A percentile compares a stretch with the other conserved stretches of the same genome.
Conservation (phyloP, 2,888 invertebrate genomes). For the Dasysyrphus tricinctus region DNA sequence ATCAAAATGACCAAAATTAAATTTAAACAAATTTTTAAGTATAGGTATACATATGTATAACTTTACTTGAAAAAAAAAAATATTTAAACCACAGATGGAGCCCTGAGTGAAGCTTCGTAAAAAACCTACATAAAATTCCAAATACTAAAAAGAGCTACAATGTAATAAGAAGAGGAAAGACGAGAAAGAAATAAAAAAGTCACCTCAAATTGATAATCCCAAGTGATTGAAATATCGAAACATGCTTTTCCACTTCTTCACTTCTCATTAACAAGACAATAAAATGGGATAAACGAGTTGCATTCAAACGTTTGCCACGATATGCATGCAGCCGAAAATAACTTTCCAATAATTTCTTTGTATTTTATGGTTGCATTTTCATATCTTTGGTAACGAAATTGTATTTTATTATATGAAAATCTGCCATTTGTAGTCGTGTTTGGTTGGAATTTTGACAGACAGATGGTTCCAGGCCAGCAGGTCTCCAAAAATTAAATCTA, state of each 20-base stretch:
- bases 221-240: slow-evolving; percentile 61
- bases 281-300: slow-evolving; percentile 44
- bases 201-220: slow-evolving; percentile 40
- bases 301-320: too few relatives aligned
- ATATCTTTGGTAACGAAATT: slow-evolving; percentile 45
- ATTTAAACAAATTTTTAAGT: too few relatives aligned
- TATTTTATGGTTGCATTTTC: slow-evolving; percentile 27
- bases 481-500: not conserved
- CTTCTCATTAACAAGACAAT: slow-evolving; percentile 42
- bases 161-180: too few relatives aligned
- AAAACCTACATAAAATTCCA: too few relatives aligned
- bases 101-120: too few relatives aligned
- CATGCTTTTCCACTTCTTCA: slow-evolving; percentile 70
- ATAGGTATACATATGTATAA: too few relatives aligned
- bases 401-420: slow-evolving; percentile 24
- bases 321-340: not conserved
- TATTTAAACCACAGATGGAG: too few relatives aligned
- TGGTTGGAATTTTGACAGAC: not conserved
- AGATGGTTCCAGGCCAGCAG: not conserved
- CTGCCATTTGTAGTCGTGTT: not conserved
- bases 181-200: not conserved
- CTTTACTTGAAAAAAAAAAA: too few relatives aligned
- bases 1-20: too few relatives aligned
- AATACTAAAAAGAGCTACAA: too few relatives aligned
- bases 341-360: slow-evolving; percentile 24